Evolutionary conservation across 2,113 vertebrate genomes (phyloP), one percentile per base, ranked within the genome.

Genomic region (Calypte anna): DNA sequence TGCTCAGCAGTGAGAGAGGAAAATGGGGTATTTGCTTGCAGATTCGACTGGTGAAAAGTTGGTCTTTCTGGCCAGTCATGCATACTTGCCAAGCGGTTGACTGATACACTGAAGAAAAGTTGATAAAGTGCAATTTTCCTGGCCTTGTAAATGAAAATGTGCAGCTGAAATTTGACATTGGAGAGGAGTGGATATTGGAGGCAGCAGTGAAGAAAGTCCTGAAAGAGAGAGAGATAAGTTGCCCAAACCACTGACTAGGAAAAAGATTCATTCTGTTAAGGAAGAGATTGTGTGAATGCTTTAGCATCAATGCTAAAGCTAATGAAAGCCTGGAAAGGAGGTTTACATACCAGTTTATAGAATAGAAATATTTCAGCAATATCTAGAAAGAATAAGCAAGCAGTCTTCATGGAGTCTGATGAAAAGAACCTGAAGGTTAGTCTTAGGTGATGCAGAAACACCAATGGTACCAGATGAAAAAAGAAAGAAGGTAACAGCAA

Each of bases 281-380:
- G 24, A 86, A 66, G n/a, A 93, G 63, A 66, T 77, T 91, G 44
- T 95, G 87, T 83, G 82, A 85, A 55, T 90, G n/a, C n/a, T n/a
- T n/a, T n/a, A n/a, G n/a, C 76, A 80, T 78, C 75, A 76, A 7
- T 82, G 28, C 40, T 88, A 92, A 93, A 86, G n/a, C n/a, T 69
- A 31, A 46, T 84, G 61, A 83, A 92, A 91, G 25, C 31, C 28
- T 67, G 13, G 31, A 51, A 31, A 55, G 33, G n/a, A 74, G 27
- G 66, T 77, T 94, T 94, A 63, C 27, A 2, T 81, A 81, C 31
- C 51, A 43, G 43, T 67, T 88, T 43, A 78, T 25, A 59, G 38
- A 54, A 33, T 5, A 58, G 8, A 8, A 38, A 38, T 67, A 38
- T 84, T 77, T 86, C 55, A 63, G 14, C 18, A 4, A 78, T 86